Evolutionary conservation across 2,888 invertebrate species (phyloP).

Genomic region (Pyrgus malvae): DNA sequence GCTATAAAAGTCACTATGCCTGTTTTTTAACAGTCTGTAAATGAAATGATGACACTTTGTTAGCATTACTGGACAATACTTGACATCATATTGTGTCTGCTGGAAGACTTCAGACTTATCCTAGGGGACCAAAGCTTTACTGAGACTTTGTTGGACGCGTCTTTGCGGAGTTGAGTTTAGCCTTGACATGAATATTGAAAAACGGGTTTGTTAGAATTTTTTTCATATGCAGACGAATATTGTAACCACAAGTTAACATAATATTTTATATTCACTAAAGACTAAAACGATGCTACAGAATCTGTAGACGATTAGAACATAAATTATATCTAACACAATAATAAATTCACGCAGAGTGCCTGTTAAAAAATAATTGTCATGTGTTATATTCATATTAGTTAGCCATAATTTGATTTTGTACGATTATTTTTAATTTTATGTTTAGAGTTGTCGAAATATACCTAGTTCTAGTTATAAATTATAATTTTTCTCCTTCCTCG

Average conservation of each 20-base stretch:
- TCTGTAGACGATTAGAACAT: constrained; percentile 44
- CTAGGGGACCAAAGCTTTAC: too few species aligned
- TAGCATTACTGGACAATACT: too few species aligned
- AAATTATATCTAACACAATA: constrained; percentile 59
- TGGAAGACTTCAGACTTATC: too few species aligned
- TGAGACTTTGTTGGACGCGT: constrained; percentile 28
- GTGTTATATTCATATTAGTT: constrained; percentile 63
- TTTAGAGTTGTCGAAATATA: constrained; percentile 70
- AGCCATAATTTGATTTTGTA: constrained; percentile 74
- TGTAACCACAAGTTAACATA: constrained; percentile 44
- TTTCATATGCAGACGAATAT: constrained; percentile 34
- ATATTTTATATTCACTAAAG: constrained; percentile 66
- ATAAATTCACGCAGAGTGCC: constrained; percentile 79
- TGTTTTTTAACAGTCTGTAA: too few species aligned
- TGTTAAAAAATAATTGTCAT: constrained; percentile 71
- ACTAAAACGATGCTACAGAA: constrained; percentile 43
- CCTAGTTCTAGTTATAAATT: constrained; percentile 68
- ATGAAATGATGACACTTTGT: too few species aligned
- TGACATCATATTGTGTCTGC: too few species aligned
- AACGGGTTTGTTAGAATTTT: constrained; percentile 37
- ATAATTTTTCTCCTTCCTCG: constrained; percentile 55
- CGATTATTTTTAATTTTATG: constrained; percentile 63
- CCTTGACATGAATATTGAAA: constrained; percentile 17
- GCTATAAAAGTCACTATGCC: too few species aligned
- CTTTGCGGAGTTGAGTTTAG: constrained; percentile 10